Conservation (phyloP, 2,888 invertebrate species). For the Erebia palarica region DNA sequence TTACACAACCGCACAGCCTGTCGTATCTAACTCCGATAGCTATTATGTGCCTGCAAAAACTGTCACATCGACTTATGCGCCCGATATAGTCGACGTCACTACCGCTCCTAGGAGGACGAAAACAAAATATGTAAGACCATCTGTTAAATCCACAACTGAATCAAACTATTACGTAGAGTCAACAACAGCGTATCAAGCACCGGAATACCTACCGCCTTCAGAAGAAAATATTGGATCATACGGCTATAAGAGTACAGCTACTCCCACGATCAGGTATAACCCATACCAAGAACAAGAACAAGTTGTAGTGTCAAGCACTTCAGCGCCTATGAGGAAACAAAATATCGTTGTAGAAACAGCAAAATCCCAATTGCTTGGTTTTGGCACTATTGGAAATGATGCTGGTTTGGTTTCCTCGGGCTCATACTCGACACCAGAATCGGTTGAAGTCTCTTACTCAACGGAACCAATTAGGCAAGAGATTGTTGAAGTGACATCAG, state of each 20-base stretch:
- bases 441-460: constrained; percentile 45
- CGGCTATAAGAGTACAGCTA: constrained; percentile 53
- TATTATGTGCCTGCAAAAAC: constrained; percentile 43
- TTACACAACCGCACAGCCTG: constrained; percentile 48
- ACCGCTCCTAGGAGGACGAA: constrained; percentile 41
- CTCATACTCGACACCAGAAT: constrained; percentile 59
- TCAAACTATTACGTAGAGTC: constrained; percentile 50
- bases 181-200: constrained; percentile 53
- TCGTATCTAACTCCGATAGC: constrained; percentile 52
- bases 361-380: constrained; percentile 71
- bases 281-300: constrained; percentile 63
- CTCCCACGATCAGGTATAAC: constrained; percentile 56
- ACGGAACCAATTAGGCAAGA: constrained; percentile 66
- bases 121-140: constrained; percentile 50
- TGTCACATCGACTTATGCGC: constrained; percentile 49
- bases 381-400: constrained; percentile 73
- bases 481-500: constrained; percentile 66
- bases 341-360: constrained; percentile 72
- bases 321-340: constrained; percentile 60
- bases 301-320: constrained; percentile 48
- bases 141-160: constrained; percentile 54
- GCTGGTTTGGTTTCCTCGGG: constrained; percentile 68
- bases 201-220: constrained; percentile 57
- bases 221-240: constrained; percentile 56
- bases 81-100: constrained; percentile 48